phyloP scores from a whole-genome alignment of 2,113 vertebrate genomes.

The Chelonoidis abingdonii region DNA sequence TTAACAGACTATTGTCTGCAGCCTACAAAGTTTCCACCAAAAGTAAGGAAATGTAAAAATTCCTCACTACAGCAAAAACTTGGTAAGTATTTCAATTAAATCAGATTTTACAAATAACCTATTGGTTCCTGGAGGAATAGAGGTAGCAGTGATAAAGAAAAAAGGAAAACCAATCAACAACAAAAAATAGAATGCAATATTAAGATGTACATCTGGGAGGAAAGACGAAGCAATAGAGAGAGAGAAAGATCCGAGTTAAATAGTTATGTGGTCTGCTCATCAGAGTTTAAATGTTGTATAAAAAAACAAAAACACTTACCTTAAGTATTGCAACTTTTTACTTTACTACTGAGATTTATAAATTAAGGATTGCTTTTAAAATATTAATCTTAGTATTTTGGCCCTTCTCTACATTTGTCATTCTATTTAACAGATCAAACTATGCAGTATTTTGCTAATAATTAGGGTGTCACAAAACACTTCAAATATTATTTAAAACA shows the following conservation, averaged over 20 bases:
- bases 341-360: too few species aligned
- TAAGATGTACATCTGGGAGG: conserved; percentile 63
- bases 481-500: background rate
- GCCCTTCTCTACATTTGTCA: background rate
- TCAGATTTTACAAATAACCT: conserved; percentile 58
- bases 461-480: background rate
- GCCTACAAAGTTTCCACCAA: conserved; percentile 81
- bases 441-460: background rate
- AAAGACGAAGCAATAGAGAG: conserved; percentile 34
- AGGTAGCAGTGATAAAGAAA: conserved; percentile 81
- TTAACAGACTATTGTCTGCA: conserved; percentile 58
- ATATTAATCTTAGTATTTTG: background rate
- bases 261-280: background rate
- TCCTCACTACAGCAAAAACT: conserved; percentile 79
- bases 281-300: background rate
- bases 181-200: conserved; percentile 66
- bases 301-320: background rate
- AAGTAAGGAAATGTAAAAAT: conserved; percentile 58
- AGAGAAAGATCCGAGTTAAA: background rate
- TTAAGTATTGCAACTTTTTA: background rate
- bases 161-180: conserved; percentile 81
- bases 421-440: background rate
- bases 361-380: too few species aligned
- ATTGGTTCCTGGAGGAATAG: conserved; percentile 79
- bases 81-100: background rate